Evolutionary conservation across 2,888 invertebrate species (phyloP).

Genomic region (Synergus umbraculus): DNA sequence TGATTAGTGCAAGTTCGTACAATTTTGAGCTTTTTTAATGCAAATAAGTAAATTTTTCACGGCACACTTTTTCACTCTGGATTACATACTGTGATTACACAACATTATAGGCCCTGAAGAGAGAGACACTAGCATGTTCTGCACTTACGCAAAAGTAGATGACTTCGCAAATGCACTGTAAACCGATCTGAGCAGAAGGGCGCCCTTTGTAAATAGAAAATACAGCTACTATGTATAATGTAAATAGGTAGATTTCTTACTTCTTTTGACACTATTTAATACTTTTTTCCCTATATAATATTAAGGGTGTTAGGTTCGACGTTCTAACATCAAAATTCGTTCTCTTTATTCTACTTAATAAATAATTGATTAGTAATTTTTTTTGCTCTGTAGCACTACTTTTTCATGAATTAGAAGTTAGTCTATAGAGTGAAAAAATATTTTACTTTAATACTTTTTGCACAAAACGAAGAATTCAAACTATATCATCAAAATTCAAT

Average conservation of each 20-base stretch:
- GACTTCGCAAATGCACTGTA: slow-evolving; percentile 35
- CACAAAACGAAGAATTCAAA: neutral
- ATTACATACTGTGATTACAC: no score
- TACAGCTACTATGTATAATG: neutral
- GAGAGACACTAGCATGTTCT: slow-evolving; percentile 29
- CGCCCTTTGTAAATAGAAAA: slow-evolving; percentile 27
- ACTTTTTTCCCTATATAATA: neutral
- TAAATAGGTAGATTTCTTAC: slow-evolving; percentile 11
- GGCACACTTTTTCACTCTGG: no score
- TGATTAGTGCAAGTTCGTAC: no score
- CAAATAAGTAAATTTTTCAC: no score
- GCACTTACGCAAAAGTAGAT: slow-evolving; percentile 37
- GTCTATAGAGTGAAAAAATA: no score
- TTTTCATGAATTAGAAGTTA: no score
- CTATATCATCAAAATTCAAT: neutral
- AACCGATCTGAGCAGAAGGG: slow-evolving; percentile 18
- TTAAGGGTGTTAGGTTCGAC: neutral
- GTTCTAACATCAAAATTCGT: no score
- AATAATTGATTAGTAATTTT: no score
- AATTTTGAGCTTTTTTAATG: no score
- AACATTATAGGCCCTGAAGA: neutral
- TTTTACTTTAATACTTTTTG: neutral
- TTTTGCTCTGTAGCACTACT: no score
- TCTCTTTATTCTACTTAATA: no score
- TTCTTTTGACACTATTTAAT: neutral